These are phyloP conservation scores for Temnothorax nylanderi DNA, from an alignment of 1,140 invertebrate genomes.

Conservation along the genomic window DNA sequence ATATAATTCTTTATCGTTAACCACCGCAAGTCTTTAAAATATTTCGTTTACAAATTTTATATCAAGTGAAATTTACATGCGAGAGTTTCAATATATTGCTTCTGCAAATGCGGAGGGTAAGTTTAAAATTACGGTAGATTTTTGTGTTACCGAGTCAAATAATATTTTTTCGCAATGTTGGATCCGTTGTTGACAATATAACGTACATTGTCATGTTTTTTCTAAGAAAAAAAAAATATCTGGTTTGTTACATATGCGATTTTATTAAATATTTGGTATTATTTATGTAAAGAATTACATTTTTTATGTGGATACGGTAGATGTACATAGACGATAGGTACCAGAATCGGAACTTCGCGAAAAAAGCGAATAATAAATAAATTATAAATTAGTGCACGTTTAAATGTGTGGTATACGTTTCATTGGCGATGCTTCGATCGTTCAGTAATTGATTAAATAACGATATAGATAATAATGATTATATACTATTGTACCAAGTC, in stretches of 20 bases:
- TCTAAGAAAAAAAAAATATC: conserved; percentile 45
- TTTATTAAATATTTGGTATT: conserved; percentile 57
- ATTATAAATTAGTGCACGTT: conserved; percentile 53
- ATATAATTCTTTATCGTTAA: neutral
- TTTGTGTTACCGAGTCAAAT: neutral
- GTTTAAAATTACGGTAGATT: neutral
- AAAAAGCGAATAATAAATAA: conserved; percentile 46
- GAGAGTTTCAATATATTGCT: neutral
- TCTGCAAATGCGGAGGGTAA: neutral
- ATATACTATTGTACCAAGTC: conserved; percentile 28
- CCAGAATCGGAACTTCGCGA: conserved; percentile 29
- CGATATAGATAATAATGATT: conserved; percentile 26
- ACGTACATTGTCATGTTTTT: neutral
- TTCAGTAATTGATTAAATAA: conserved; percentile 33
- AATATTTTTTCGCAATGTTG: neutral
- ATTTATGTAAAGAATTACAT: conserved; percentile 48
- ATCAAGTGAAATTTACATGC: neutral
- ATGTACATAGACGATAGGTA: conserved; percentile 28
- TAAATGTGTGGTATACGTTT: conserved; percentile 48
- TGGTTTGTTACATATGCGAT: conserved; percentile 13
- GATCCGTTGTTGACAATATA: neutral
- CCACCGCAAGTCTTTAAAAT: neutral
- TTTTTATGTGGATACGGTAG: conserved; percentile 16
- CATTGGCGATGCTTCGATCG: conserved; percentile 61
- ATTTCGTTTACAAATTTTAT: conserved; percentile 26